A percentile compares a stretch with the other conserved stretches of the same genome.
Conservation (phyloP, 1,140 invertebrate genomes). For the Zaprionus ghesquierei region DNA sequence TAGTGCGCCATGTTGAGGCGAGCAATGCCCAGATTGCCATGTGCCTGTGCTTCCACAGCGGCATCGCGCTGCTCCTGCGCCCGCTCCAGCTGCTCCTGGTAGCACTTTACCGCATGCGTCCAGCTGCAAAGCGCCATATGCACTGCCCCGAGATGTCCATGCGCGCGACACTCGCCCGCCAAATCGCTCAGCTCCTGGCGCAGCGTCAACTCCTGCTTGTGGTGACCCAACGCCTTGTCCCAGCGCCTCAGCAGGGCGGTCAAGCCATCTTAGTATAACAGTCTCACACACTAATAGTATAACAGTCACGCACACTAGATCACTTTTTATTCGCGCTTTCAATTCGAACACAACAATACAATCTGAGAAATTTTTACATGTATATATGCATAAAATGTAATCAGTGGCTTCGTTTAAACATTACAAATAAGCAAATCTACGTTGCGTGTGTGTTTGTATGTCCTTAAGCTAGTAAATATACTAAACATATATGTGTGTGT, state of each 20-base stretch:
- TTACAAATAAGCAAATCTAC: constrained; percentile 30
- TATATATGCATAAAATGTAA: constrained; percentile 62
- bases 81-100: constrained; percentile 96
- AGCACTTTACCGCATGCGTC: constrained; percentile 96
- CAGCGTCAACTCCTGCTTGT: constrained; percentile 94
- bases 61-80: constrained; percentile 95
- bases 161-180: constrained; percentile 93
- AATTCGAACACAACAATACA: constrained; percentile 1
- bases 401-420: constrained; percentile 63
- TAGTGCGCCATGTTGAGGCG: constrained; percentile 97
- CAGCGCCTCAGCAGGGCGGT: constrained; percentile 89
- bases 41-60: constrained; percentile 94
- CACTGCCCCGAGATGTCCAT: constrained; percentile 93
- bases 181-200: constrained; percentile 93
- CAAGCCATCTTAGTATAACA: background rate
- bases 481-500: background rate
- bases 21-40: constrained; percentile 96
- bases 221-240: constrained; percentile 94
- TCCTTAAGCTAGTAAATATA: background rate
- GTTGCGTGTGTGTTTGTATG: background rate
- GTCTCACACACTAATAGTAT: too few species aligned
- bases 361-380: constrained; percentile 8
- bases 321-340: constrained; percentile 3
- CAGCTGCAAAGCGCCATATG: constrained; percentile 94
- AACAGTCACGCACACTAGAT: background rate